Conservation (phyloP, 2,888 invertebrate genomes). For the Myathropa florea region DNA sequence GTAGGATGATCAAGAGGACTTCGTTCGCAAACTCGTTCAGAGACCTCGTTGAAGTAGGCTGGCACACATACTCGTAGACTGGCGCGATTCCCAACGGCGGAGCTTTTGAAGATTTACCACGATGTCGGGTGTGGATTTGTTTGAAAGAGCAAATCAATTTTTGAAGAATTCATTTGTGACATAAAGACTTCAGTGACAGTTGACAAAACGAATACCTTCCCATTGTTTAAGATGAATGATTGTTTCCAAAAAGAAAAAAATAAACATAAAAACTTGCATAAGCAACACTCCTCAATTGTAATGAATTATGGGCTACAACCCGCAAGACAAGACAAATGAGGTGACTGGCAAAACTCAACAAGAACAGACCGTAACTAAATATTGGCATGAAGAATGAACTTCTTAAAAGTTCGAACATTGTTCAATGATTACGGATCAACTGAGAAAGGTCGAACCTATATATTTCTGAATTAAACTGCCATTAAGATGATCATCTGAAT, state of each 20-base stretch:
- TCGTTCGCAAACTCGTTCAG: background rate
- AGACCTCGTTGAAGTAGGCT: background rate
- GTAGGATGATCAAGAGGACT: slow-evolving; percentile 34
- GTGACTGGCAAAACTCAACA: slow-evolving; percentile 15
- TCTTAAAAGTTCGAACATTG: slow-evolving; percentile 11
- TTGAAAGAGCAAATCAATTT: slow-evolving; percentile 55
- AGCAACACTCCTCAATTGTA: slow-evolving; percentile 17
- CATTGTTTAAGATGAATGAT: slow-evolving; percentile 39
- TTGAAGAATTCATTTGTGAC: slow-evolving; percentile 28
- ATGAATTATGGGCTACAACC: slow-evolving; percentile 25
- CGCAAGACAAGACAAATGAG: slow-evolving; percentile 20
- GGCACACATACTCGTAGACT: background rate
- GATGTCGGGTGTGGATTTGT: background rate
- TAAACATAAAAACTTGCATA: slow-evolving; percentile 1
- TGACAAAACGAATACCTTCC: slow-evolving; percentile 26
- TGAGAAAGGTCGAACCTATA: slow-evolving; percentile 29
- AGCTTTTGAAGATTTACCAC: slow-evolving; percentile 7
- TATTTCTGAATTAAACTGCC: slow-evolving; percentile 29
- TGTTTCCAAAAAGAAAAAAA: background rate
- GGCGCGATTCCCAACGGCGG: background rate
- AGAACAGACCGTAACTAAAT: slow-evolving; percentile 3
- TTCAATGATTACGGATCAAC: slow-evolving; percentile 18
- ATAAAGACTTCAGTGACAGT: slow-evolving; percentile 39
- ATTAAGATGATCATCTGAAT: slow-evolving; percentile 32
- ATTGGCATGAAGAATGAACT: slow-evolving; percentile 27